Percentiles rank a stretch among this genome's conserved stretches.
These are phyloP conservation scores for Ceyx margarethae DNA, from an alignment of 2,113 vertebrate species.

Conservation along the genomic window DNA sequence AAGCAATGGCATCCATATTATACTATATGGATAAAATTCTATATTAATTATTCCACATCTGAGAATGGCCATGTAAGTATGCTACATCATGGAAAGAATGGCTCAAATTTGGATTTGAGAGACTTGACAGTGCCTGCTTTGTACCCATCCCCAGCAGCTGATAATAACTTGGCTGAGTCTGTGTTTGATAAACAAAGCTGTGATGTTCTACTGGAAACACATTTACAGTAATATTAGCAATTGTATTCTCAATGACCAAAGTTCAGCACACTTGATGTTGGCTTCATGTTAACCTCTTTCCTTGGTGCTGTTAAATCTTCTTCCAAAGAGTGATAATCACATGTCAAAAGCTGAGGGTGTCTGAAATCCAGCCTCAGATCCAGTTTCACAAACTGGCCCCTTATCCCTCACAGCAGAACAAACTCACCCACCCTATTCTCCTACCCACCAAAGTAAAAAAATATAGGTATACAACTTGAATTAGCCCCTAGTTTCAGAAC, in stretches of 20 bases:
- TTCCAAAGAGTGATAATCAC: conserved; percentile 18
- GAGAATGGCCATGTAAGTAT: background rate
- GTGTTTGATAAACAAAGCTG: conserved; percentile 24
- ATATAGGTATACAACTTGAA: background rate
- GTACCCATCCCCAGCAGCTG: conserved; percentile 54
- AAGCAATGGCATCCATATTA: background rate
- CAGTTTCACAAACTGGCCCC: background rate
- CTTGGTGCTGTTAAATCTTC: conserved; percentile 2
- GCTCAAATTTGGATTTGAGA: conserved; percentile 28
- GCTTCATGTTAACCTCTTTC: conserved; percentile 5
- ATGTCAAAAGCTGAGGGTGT: conserved; percentile 39
- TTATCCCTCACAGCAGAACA: background rate
- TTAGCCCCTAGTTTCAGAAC: background rate
- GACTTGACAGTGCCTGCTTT: conserved; percentile 46
- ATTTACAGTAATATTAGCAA: conserved; percentile 22
- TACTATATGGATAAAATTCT: background rate
- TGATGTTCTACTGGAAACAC: conserved; percentile 44
- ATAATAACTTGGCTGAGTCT: conserved; percentile 49
- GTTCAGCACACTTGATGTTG: conserved; percentile 49
- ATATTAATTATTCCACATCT: background rate
- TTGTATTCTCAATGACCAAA: conserved; percentile 30
- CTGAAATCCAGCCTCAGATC: conserved; percentile 24
- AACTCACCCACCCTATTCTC: background rate
- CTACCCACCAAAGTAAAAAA: background rate
- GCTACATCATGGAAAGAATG: conserved; percentile 36